Evolutionary conservation across 2,113 vertebrate genomes (phyloP).

Genomic region (Daphoenositta chrysoptera): DNA sequence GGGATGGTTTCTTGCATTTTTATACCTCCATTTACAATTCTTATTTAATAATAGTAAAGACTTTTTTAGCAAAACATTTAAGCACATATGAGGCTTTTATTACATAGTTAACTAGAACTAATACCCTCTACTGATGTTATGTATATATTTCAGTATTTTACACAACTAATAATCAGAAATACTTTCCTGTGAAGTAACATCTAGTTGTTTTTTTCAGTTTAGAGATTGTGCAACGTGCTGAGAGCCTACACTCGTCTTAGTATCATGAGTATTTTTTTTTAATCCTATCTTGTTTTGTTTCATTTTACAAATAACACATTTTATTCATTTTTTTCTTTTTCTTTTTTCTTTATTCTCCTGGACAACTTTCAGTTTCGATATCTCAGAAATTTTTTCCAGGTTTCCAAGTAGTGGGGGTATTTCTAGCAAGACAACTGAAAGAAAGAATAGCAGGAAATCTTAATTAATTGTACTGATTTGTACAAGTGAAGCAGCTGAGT

Average conservation of each 20-base stretch:
- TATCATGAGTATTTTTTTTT: not conserved
- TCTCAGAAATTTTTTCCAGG: not conserved
- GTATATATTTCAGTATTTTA: not conserved
- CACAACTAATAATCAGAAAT: not conserved
- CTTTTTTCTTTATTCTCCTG: not conserved
- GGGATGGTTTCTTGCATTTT: not conserved
- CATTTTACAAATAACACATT: not conserved
- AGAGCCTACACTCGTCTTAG: not conserved
- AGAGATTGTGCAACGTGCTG: not conserved
- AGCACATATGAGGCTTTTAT: not conserved
- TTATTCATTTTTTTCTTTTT: not conserved
- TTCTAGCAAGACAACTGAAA: not conserved
- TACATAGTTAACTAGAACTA: not conserved
- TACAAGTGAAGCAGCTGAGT: not conserved
- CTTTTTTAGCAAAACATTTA: not conserved
- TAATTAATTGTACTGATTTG: not conserved
- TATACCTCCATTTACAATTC: not conserved
- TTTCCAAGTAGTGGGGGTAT: not conserved
- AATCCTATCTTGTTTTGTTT: not conserved
- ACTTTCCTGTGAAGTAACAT: not conserved
- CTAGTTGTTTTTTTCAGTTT: not conserved
- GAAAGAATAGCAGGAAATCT: constrained; percentile 36
- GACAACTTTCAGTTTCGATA: not conserved
- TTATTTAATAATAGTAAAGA: not conserved
- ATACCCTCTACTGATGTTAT: not conserved